Evolutionary conservation across 2,888 invertebrate species (phyloP).

Genomic region (Gryllus longicercus): DNA sequence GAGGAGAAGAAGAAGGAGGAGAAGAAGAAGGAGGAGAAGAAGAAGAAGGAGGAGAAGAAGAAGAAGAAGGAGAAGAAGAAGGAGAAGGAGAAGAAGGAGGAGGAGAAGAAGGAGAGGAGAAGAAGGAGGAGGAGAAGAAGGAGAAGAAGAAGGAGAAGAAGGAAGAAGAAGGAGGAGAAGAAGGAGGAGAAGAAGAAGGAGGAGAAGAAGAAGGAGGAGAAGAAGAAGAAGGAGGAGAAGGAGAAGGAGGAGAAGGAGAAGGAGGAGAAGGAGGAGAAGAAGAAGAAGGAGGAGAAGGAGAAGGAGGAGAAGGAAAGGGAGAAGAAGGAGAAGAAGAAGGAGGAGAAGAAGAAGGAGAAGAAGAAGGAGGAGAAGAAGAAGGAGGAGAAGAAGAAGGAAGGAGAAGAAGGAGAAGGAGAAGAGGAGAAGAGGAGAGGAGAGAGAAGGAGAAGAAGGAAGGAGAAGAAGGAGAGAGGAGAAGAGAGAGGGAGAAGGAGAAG

Average conservation of each 20-base stretch:
- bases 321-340: too few species aligned
- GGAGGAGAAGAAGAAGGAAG: conserved; percentile 11
- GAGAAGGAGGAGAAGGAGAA: rapidly evolving
- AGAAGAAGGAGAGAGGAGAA: too few species aligned
- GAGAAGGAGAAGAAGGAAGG: conserved; percentile 3
- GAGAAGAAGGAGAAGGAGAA: conserved; percentile 12
- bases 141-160: rapidly evolving
- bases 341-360: too few species aligned
- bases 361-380: too few species aligned
- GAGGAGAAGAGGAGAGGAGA: not conserved
- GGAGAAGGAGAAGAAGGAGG: rapidly evolving
- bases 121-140: rapidly evolving
- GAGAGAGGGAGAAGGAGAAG: too few species aligned
- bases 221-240: too few species aligned
- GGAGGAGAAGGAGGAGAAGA: too few species aligned
- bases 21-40: rapidly evolving
- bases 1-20: too few species aligned
- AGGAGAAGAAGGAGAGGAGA: rapidly evolving
- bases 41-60: rapidly evolving
- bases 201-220: rapidly evolving
- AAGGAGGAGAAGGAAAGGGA: too few species aligned
- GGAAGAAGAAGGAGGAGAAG: rapidly evolving
- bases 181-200: rapidly evolving
- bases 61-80: rapidly evolving
- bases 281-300: rapidly evolving